These are phyloP conservation scores for Apostichopus californicus DNA, from an alignment of 35 echinoderm and acorn worm species.

Conservation along the genomic window DNA sequence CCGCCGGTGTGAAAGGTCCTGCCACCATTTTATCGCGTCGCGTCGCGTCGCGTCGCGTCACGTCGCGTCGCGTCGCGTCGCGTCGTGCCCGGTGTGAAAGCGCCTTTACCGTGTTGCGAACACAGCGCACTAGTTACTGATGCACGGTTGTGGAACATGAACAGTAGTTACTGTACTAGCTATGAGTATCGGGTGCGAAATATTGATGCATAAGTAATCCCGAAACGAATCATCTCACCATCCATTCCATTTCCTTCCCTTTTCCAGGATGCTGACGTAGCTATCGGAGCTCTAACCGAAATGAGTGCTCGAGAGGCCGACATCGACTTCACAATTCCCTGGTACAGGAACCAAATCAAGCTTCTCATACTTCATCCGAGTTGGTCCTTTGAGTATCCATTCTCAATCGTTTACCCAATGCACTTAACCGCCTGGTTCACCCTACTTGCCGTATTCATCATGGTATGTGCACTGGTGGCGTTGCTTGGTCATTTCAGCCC, in stretches of 20 bases:
- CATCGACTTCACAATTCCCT: slow-evolving; percentile 72
- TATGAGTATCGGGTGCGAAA: no score
- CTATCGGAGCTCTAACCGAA: slow-evolving; percentile 71
- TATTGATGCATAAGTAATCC: no score
- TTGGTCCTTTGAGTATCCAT: slow-evolving; percentile 72
- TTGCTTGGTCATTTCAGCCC: slow-evolving; percentile 64
- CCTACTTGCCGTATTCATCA: slow-evolving; percentile 65
- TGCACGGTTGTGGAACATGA: no score
- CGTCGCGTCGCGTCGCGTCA: no score
- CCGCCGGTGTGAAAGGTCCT: no score
- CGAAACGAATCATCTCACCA: no score
- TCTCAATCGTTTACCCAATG: slow-evolving; percentile 75
- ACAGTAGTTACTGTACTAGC: no score
- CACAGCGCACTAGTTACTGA: no score
- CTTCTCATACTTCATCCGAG: slow-evolving; percentile 70
- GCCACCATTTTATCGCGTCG: no score
- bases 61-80: no score
- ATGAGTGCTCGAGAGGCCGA: slow-evolving; percentile 65
- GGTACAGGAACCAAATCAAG: slow-evolving; percentile 56
- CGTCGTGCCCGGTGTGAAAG: no score
- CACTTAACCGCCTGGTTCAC: slow-evolving; percentile 69
- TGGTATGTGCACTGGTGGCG: slow-evolving; percentile 60
- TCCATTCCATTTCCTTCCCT: neutral
- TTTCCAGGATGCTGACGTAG: slow-evolving; percentile 85
- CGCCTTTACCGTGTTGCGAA: no score